These are phyloP conservation scores for Agonopterix alstromeriana DNA, from an alignment of 2,888 invertebrate species.

Conservation along the genomic window DNA sequence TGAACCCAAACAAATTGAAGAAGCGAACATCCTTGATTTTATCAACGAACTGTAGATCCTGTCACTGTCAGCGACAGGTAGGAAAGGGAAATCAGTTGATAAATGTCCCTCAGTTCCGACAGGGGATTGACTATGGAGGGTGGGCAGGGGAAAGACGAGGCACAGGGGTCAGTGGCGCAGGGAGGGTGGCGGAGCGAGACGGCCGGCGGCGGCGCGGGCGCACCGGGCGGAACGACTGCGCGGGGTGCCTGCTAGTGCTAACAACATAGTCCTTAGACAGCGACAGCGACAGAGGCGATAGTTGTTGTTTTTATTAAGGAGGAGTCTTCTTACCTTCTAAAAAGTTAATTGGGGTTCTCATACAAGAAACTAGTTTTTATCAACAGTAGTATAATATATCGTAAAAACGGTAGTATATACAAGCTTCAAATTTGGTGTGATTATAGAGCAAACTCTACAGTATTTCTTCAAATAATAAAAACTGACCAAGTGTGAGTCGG, in stretches of 20 bases:
- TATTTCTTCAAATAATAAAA: too few species aligned
- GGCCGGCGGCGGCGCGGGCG: constrained; percentile 25
- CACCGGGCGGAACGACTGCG: constrained; percentile 42
- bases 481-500: too few species aligned
- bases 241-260: constrained; percentile 31
- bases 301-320: not conserved
- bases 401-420: too few species aligned
- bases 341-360: too few species aligned
- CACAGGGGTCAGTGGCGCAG: constrained; percentile 36
- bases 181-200: constrained; percentile 41
- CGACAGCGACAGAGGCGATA: too few species aligned
- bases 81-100: not conserved
- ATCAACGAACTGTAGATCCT: constrained; percentile 31
- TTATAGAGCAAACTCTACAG: too few species aligned
- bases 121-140: constrained; percentile 7
- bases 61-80: constrained; percentile 11
- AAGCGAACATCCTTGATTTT: constrained; percentile 1
- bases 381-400: too few species aligned
- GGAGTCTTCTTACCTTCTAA: not conserved
- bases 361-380: too few species aligned
- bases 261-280: too few species aligned
- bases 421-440: too few species aligned
- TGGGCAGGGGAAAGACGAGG: constrained; percentile 13
- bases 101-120: not conserved
- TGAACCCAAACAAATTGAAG: too few species aligned